A percentile compares a stretch with the other conserved stretches of the same genome.
These are phyloP conservation scores for Mastomys natalensis DNA, from an alignment of 2,113 vertebrate species.

Conservation along the genomic window DNA sequence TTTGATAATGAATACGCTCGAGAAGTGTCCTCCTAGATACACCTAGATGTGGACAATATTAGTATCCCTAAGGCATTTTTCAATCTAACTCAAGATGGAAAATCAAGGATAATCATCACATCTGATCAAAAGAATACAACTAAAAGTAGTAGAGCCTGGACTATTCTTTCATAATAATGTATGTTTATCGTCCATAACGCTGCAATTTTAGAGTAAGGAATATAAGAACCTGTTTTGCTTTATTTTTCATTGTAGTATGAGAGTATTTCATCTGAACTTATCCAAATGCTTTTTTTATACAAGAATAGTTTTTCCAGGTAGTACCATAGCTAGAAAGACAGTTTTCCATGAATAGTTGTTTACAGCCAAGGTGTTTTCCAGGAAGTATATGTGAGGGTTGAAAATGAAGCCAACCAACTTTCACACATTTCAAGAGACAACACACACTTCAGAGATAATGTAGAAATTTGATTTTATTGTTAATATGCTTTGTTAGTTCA, in stretches of 20 bases:
- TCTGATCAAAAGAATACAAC: background rate
- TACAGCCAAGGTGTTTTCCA: constrained; percentile 60
- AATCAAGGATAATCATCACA: background rate
- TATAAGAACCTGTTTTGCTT: background rate
- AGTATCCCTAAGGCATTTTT: background rate
- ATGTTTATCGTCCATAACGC: background rate
- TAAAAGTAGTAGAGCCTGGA: background rate
- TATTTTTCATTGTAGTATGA: constrained; percentile 10
- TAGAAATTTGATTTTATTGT: constrained; percentile 53
- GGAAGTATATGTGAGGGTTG: constrained; percentile 21
- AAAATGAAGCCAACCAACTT: constrained; percentile 59
- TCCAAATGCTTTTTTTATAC: background rate
- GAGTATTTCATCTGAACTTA: background rate
- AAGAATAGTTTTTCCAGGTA: background rate
- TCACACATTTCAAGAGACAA: constrained; percentile 50
- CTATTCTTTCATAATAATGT: constrained; percentile 25
- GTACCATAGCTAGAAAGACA: background rate
- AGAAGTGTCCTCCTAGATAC: background rate
- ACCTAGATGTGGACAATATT: background rate
- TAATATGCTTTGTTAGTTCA: constrained; percentile 19
- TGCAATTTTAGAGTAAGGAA: background rate
- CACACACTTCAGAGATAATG: constrained; percentile 28
- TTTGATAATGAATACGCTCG: background rate
- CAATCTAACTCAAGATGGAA: background rate
- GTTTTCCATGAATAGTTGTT: constrained; percentile 57